Evolutionary conservation across 2,888 invertebrate genomes (phyloP), one percentile per base, ranked within the genome.

Genomic region (Oligia latruncula): DNA sequence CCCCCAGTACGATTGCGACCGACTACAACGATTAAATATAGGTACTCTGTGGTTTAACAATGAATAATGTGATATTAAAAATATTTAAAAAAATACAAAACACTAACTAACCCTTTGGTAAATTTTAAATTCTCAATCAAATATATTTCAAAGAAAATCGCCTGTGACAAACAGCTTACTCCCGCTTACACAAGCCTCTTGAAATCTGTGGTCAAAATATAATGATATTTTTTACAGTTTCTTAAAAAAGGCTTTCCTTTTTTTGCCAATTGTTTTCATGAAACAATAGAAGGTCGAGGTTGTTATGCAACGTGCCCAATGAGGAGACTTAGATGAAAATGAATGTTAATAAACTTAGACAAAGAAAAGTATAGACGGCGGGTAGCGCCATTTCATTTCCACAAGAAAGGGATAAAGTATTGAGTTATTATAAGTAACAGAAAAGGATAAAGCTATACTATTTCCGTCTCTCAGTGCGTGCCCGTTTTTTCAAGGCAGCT

Each of bases 11-110:
- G 4, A 62, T 52, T 46, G 13, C 43, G 15, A 23, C 35, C 13
- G 15, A 62, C 52, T 55, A 4, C 23, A 55, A 64, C 5, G 20
- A 29, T 49, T 80, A 9, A 23, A 77, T 23, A 60, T 40, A 40
- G 43, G n/a, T 40, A 40, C 4, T 52, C 52, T 77, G 62, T 29
- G 64, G 64, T 77, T 55, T 52, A 77, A 65, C 52, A 62, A 64
- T 64, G 2, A 77, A 52, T 40, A n/a, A n/a, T n/a, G 29, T 35
- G 23, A 70, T 52, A 15, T 35, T 8, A 35, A 52, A 35, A 52
- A 20, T 6, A 49, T 49, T 46, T 35, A 6, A 35, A 20, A 52
- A 40, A n/a, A 17, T 40, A 62, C 2, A 62, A 0, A 60, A n/a
- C 17, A 77, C 20, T 40, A 49, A 15, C 5, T 49, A 49, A 15